A percentile compares a stretch with the other conserved stretches of the same genome.
phyloP scores from a whole-genome alignment of 1,140 invertebrate genomes.

The Solenopsis fugax region DNA sequence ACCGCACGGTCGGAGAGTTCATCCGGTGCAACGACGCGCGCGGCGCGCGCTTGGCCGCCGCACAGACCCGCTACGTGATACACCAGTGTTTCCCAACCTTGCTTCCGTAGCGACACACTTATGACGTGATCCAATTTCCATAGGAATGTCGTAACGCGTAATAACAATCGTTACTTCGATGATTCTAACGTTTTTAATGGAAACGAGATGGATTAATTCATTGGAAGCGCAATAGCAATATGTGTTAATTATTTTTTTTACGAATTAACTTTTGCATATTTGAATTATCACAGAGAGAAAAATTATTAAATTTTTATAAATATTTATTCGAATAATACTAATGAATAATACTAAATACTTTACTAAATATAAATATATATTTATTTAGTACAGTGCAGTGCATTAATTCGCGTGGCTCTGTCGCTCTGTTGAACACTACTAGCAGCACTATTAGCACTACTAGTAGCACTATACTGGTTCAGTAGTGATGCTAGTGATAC shows the following conservation, averaged over 20 bases:
- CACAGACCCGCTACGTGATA: slow-evolving; percentile 37
- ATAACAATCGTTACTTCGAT: slow-evolving; percentile 12
- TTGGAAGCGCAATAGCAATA: background rate
- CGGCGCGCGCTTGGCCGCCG: slow-evolving; percentile 38
- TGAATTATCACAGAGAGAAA: too few relatives aligned
- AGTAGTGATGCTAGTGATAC: too few relatives aligned
- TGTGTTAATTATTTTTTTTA: background rate
- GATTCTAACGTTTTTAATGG: background rate
- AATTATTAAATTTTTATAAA: too few relatives aligned
- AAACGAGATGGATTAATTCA: background rate
- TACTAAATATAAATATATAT: too few relatives aligned
- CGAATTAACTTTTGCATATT: background rate
- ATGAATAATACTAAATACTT: too few relatives aligned
- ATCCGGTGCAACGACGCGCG: slow-evolving; percentile 52
- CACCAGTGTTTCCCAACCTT: slow-evolving; percentile 45
- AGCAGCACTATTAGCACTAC: too few relatives aligned
- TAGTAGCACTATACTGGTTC: too few relatives aligned
- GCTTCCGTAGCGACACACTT: slow-evolving; percentile 26
- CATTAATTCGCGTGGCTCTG: too few relatives aligned
- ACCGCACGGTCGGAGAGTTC: slow-evolving; percentile 49
- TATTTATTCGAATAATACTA: too few relatives aligned
- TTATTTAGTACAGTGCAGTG: too few relatives aligned
- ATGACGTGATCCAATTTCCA: slow-evolving; percentile 4
- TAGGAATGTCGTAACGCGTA: too few relatives aligned
- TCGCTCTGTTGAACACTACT: too few relatives aligned